These are phyloP conservation scores for Luidia sarsii DNA, from an alignment of 53 echinoderm and acorn worm species.

Conservation along the genomic window DNA sequence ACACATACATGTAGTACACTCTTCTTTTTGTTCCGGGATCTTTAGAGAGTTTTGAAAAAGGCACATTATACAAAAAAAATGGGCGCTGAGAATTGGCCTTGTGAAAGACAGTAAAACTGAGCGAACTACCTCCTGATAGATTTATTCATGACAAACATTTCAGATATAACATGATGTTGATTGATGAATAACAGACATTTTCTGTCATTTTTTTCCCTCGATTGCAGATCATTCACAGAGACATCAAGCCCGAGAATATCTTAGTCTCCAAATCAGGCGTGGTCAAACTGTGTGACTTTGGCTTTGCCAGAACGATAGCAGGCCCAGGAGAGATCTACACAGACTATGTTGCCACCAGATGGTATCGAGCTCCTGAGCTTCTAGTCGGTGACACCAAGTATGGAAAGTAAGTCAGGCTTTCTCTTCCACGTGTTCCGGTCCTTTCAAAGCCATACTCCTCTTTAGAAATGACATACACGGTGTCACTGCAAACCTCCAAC, in stretches of 20 bases:
- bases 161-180: too few species aligned
- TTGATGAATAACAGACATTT: not conserved
- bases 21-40: too few species aligned
- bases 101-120: too few species aligned
- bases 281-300: conserved; percentile 98
- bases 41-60: too few species aligned
- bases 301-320: conserved; percentile 99
- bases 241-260: conserved; percentile 98
- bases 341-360: conserved; percentile 97
- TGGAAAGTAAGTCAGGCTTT: conserved; percentile 94
- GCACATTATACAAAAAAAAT: too few species aligned
- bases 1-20: too few species aligned
- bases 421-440: too few species aligned
- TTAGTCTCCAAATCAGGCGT: conserved; percentile 93
- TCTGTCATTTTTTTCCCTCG: not conserved
- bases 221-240: conserved; percentile 98
- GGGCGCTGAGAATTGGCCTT: too few species aligned
- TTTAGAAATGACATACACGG: too few species aligned
- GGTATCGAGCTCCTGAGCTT: conserved; percentile 97
- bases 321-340: conserved; percentile 96
- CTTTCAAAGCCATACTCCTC: too few species aligned
- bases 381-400: conserved; percentile 96
- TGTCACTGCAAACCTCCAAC: too few species aligned
- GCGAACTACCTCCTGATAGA: not conserved
- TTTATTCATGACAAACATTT: not conserved